A percentile compares a stretch with the other conserved stretches of the same genome.
phyloP scores from a whole-genome alignment of 1,140 invertebrate genomes.

The Batillaria attramentaria region DNA sequence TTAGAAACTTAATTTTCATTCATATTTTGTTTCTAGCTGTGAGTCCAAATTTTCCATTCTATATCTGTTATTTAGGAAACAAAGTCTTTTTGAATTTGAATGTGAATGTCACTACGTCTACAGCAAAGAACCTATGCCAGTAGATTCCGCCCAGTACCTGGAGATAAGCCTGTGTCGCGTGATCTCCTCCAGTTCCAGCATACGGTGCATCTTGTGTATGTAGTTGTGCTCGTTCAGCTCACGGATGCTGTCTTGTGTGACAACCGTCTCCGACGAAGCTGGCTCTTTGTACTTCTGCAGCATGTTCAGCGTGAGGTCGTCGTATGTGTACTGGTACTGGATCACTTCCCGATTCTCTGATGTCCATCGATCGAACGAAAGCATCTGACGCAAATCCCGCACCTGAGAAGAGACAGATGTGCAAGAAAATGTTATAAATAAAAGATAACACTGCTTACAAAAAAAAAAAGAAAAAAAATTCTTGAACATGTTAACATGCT shows the following conservation, averaged over 20 bases:
- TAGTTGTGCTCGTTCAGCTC: conserved; percentile 68
- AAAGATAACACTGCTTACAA: too few relatives aligned
- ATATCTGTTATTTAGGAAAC: too few relatives aligned
- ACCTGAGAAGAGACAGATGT: conserved; percentile 37
- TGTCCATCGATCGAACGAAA: conserved; percentile 65
- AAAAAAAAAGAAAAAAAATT: too few relatives aligned
- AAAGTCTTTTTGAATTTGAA: too few relatives aligned
- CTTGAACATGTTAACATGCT: too few relatives aligned
- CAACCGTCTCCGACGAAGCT: conserved; percentile 52
- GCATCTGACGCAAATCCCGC: conserved; percentile 53
- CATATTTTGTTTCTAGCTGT: too few relatives aligned
- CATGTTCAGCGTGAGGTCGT: conserved; percentile 46
- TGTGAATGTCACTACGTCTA: too few relatives aligned
- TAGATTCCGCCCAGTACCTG: conserved; percentile 49
- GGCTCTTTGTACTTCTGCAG: conserved; percentile 61
- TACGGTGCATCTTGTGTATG: conserved; percentile 65
- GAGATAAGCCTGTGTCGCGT: conserved; percentile 63
- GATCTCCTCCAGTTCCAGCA: conserved; percentile 67
- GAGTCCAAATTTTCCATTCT: too few relatives aligned
- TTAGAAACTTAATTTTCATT: too few relatives aligned
- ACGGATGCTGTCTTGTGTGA: conserved; percentile 57
- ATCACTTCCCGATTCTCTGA: conserved; percentile 59
- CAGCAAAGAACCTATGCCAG: not conserved
- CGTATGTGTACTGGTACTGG: conserved; percentile 33
- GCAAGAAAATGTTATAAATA: too few relatives aligned